phyloP scores from a whole-genome alignment of 2,888 invertebrate species.

The Eristalis intricaria region DNA sequence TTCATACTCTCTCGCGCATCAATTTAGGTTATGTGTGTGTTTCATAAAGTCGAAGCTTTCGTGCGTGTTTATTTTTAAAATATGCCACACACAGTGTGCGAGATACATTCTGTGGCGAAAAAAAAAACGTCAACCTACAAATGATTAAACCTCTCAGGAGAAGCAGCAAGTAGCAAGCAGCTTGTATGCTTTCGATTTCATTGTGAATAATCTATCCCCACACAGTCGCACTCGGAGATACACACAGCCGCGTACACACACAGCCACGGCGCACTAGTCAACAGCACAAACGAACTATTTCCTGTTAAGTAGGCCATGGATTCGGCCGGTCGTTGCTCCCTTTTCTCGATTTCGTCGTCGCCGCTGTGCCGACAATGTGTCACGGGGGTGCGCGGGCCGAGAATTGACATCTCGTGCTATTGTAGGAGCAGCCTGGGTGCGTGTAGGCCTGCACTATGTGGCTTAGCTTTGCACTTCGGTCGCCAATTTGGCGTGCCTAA shows the following conservation, averaged over 20 bases:
- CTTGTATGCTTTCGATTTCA: slow-evolving; percentile 64
- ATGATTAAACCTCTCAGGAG: slow-evolving; percentile 15
- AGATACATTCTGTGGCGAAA: slow-evolving; percentile 3
- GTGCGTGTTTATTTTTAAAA: slow-evolving; percentile 51
- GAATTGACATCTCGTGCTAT: slow-evolving; percentile 58
- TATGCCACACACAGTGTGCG: slow-evolving; percentile 6
- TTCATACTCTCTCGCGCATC: neutral
- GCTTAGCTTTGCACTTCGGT: slow-evolving; percentile 15
- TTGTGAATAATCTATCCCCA: slow-evolving; percentile 52
- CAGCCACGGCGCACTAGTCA: slow-evolving; percentile 1
- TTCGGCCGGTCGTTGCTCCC: slow-evolving; percentile 80
- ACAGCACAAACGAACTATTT: slow-evolving; percentile 73
- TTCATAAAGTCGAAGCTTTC: slow-evolving; percentile 45
- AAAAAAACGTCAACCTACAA: slow-evolving; percentile 13
- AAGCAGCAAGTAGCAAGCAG: neutral
- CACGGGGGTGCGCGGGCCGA: neutral
- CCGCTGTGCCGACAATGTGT: slow-evolving; percentile 4
- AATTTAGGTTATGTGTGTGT: slow-evolving; percentile 39
- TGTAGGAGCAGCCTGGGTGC: slow-evolving; percentile 48
- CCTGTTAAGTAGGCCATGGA: slow-evolving; percentile 80
- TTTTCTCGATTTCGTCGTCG: slow-evolving; percentile 73
- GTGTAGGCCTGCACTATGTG: slow-evolving; percentile 50
- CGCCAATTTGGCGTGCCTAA: neutral
- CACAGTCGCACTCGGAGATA: no score
- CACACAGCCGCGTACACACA: neutral